Evolutionary conservation across 2,797 vertebrate species (phyloP).

Genomic region (Sylvilagus floridanus): DNA sequence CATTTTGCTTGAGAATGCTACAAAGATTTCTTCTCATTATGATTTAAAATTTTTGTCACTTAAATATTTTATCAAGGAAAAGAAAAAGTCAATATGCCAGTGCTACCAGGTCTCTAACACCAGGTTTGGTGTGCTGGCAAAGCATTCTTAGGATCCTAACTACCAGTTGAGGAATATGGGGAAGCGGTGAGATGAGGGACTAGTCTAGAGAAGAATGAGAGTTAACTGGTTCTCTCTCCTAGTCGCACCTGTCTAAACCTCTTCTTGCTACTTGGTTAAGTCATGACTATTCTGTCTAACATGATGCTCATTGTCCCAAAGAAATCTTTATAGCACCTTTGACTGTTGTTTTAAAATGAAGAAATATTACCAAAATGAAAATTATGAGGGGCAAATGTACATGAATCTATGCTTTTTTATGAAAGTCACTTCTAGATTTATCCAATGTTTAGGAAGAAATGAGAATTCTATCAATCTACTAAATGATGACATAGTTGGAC

Average conservation of each 20-base stretch:
- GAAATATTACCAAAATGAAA: not conserved
- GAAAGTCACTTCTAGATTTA: not conserved
- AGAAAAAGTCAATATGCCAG: not conserved
- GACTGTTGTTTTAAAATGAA: not conserved
- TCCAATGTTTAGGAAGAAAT: not conserved
- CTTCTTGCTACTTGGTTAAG: not conserved
- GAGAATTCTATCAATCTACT: conserved; percentile 5
- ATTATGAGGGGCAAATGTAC: not conserved
- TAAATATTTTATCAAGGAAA: not conserved
- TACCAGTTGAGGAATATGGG: not conserved
- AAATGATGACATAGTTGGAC: not conserved
- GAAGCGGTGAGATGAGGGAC: not conserved
- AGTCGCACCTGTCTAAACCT: not conserved
- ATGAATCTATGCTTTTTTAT: not conserved
- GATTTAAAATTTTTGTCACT: not conserved
- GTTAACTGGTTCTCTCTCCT: not conserved
- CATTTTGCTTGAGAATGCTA: not conserved
- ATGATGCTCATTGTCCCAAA: not conserved
- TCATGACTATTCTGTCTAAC: not conserved
- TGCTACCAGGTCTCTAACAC: not conserved
- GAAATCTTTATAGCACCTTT: not conserved
- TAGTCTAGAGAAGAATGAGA: not conserved
- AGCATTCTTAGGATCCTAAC: not conserved
- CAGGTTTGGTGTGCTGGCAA: not conserved
- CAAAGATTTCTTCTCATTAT: not conserved